Conservation (phyloP, 2,888 invertebrate genomes). For the Xylota segnis region DNA sequence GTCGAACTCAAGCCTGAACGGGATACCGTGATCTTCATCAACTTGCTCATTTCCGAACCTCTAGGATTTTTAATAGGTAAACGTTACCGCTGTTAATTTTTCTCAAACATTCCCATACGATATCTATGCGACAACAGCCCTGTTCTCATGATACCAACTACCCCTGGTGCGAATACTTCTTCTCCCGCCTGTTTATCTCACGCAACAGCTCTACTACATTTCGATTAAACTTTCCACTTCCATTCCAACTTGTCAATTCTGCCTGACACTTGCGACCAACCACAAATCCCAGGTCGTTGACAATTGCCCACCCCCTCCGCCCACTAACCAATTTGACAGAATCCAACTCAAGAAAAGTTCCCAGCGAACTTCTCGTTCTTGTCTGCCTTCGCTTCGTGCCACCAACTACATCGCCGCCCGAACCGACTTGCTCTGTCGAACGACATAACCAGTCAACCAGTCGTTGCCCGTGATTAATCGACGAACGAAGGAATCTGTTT, state of each 20-base stretch:
- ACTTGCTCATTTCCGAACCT: too few relatives aligned
- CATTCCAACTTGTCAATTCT: conserved; percentile 29
- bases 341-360: conserved; percentile 49
- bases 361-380: conserved; percentile 35
- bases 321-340: conserved; percentile 11
- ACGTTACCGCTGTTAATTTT: too few relatives aligned
- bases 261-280: conserved; percentile 33
- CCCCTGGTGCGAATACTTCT: not conserved
- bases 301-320: conserved; percentile 14
- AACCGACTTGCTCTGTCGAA: not conserved
- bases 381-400: not conserved
- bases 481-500: conserved; percentile 13
- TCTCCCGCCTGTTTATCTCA: not conserved
- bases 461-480: conserved; percentile 7
- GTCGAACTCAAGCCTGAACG: too few relatives aligned
- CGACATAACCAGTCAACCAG: conserved; percentile 7
- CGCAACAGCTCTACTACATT: conserved; percentile 34
- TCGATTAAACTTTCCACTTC: conserved; percentile 2
- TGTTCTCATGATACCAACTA: not conserved
- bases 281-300: conserved; percentile 1
- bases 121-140: not conserved
- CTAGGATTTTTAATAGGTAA: too few relatives aligned
- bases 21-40: too few relatives aligned
- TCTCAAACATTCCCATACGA: not conserved
- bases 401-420: not conserved